These are phyloP conservation scores for Scyliorhinus canicula DNA, from an alignment of 2,797 vertebrate genomes.

Conservation along the genomic window DNA sequence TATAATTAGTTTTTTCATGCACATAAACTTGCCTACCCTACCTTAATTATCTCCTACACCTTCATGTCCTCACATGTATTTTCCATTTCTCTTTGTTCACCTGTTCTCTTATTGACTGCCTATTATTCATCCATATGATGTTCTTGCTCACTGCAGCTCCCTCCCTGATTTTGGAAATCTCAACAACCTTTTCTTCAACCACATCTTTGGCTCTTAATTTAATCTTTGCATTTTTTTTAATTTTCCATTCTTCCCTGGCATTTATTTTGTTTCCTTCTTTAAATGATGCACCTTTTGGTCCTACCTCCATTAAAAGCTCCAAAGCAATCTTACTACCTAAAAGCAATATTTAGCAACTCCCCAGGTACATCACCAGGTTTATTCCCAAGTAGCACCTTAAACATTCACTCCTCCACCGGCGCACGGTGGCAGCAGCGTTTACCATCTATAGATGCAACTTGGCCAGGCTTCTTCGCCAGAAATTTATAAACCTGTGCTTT, in stretches of 20 bases:
- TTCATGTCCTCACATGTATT: neutral
- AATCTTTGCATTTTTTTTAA: too few species aligned
- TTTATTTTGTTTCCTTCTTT: neutral
- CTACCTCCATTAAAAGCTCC: neutral
- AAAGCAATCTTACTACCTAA: slow-evolving; percentile 7
- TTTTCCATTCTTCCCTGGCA: neutral
- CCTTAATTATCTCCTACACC: neutral
- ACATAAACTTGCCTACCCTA: neutral
- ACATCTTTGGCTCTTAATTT: neutral
- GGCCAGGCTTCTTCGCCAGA: too few species aligned
- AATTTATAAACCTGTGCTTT: too few species aligned
- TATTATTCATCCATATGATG: neutral
- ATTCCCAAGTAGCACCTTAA: neutral
- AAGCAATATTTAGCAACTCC: neutral
- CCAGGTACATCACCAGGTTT: neutral
- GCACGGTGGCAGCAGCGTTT: too few species aligned
- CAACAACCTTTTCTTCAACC: neutral
- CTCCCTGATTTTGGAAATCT: neutral
- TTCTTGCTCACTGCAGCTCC: neutral
- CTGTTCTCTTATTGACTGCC: neutral
- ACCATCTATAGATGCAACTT: too few species aligned
- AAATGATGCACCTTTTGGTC: neutral
- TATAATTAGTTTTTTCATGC: neutral
- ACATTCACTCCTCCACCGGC: neutral
- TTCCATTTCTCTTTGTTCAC: neutral